Conservation (phyloP, 2,113 vertebrate species). For the Microtus richardsoni region DNA sequence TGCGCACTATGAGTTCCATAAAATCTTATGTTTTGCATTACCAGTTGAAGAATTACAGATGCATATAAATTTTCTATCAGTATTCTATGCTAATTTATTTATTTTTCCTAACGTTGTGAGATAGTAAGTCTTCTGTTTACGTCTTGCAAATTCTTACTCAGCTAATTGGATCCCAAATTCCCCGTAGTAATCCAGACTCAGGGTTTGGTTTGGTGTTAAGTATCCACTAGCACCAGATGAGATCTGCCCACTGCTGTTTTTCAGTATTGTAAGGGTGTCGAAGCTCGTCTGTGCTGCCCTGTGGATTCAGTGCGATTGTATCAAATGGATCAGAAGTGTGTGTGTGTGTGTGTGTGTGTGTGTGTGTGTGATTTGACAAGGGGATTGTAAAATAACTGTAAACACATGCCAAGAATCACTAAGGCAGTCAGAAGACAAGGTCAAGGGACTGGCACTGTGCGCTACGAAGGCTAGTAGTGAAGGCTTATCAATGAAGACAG, state of each 20-base stretch:
- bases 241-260: neutral
- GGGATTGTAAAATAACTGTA: neutral
- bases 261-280: neutral
- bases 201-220: slow-evolving; percentile 27
- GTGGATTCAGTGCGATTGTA: neutral
- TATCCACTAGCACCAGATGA: neutral
- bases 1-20: neutral
- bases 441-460: neutral
- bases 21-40: neutral
- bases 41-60: neutral
- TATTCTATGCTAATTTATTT: neutral
- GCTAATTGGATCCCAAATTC: neutral
- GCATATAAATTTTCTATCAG: neutral
- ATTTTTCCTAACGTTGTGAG: neutral
- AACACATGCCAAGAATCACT: neutral
- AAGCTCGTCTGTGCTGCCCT: neutral
- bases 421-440: neutral
- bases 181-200: neutral
- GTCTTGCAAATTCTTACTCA: slow-evolving; percentile 8
- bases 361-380: neutral
- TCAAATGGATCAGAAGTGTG: neutral
- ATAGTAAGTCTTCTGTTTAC: neutral
- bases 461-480: neutral
- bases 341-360: neutral
- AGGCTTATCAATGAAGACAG: neutral